These are phyloP conservation scores for Tinamus guttatus DNA, from an alignment of 2,113 vertebrate species.

Conservation along the genomic window DNA sequence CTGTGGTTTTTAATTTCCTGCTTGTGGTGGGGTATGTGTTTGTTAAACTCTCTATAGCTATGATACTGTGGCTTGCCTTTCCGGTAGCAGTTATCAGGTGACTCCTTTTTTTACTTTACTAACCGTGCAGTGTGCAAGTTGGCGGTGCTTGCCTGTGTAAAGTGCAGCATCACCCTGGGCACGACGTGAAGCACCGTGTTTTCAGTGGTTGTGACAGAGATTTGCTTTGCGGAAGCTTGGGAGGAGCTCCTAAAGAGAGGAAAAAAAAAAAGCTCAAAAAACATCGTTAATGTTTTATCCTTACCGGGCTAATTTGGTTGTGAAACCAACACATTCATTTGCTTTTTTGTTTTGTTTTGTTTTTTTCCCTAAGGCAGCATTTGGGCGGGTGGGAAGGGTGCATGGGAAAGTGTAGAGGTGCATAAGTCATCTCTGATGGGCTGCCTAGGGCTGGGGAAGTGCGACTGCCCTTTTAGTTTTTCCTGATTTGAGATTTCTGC, in stretches of 20 bases:
- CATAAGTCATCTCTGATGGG: neutral
- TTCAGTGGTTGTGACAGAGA: neutral
- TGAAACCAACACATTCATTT: neutral
- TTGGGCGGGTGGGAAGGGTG: no score
- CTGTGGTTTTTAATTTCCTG: slow-evolving; percentile 47
- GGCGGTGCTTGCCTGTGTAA: accelerated
- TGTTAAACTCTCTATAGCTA: neutral
- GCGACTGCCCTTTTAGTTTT: neutral
- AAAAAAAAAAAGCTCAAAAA: no score
- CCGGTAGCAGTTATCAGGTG: neutral
- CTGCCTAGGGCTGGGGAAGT: accelerated
- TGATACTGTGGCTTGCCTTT: neutral
- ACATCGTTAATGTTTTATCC: neutral
- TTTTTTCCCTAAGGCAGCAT: neutral
- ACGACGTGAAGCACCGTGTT: neutral
- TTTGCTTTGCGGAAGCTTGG: neutral
- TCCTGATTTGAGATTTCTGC: neutral
- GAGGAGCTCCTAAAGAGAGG: no score
- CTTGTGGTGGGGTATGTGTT: neutral
- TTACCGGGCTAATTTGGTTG: accelerated
- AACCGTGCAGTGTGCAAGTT: accelerated
- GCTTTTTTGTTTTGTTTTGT: neutral
- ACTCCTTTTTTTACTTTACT: neutral
- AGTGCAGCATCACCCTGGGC: neutral
- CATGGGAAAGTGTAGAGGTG: neutral